Evolutionary conservation across 2,113 vertebrate species (phyloP), one percentile per base, ranked within the genome.

Genomic region (Ptilorrhoa leucosticta): DNA sequence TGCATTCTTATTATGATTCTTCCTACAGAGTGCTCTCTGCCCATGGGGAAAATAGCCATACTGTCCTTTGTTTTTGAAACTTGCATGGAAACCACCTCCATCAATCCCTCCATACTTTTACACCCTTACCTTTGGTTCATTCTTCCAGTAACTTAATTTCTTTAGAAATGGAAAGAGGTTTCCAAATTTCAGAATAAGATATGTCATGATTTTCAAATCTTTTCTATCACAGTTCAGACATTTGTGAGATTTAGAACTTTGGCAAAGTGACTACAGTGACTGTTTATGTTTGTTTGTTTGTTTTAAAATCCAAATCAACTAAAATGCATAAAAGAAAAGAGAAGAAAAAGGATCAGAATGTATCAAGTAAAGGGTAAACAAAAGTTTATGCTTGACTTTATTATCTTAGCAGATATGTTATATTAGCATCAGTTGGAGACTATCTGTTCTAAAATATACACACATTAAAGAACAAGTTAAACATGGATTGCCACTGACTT

Each of bases 381-480:
- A 15, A 82, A 66, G 17, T 68, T 35, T 42, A 47, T 8, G 7
- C 65, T 87, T 72, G 33, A 60, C 27, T 7, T 1, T 79, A 51
- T 86, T 95, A 93, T 93, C 65, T 95, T 76, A 87, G 30, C 27
- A 80, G 35, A 64, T 92, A 90, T 0, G 3, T 81, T 84, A 13
- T 88, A 70, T 86, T 89, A 90, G 33, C 54, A 85, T 95, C 64
- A 68, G 1, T 33, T 77, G 66, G 30, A 88, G 66, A 81, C 42
- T 72, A 47, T 51, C 35, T 87, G 14, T 78, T 87, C 50, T 90
- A 81, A 93, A 93, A 93, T 35, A 37, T 73, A 89, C 81, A 87
- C 73, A 44, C 23, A 85, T 93, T 91, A 93, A 90, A 94, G 40
- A 30, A 39, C 82, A 90, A 68, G 45, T 93, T 86, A 95, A 97